Percentiles rank a stretch among this genome's conserved stretches.
Evolutionary conservation across 2,888 invertebrate species (phyloP).

Genomic region (Coenonympha glycerion): DNA sequence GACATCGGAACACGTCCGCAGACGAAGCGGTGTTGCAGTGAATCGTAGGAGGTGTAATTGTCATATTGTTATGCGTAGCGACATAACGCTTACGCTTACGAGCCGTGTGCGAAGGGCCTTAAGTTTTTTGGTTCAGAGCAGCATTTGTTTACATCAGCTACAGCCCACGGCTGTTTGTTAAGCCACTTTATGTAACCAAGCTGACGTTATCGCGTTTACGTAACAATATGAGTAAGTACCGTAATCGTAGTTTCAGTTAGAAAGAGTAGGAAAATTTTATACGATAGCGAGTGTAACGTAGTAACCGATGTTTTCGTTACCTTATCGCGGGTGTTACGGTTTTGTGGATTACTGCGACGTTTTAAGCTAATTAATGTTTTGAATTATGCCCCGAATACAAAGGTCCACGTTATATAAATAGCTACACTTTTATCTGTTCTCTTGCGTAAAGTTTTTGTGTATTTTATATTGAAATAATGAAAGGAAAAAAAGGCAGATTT

Average conservation of each 20-base stretch:
- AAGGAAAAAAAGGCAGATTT: no score
- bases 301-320: background rate
- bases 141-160: conserved; percentile 16
- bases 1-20: no score
- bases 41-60: no score
- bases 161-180: conserved; percentile 19
- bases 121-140: conserved; percentile 12
- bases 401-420: no score
- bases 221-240: conserved; percentile 14
- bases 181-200: conserved; percentile 17
- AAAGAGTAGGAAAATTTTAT: conserved; percentile 7
- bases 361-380: background rate
- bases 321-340: background rate
- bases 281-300: background rate
- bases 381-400: no score
- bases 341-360: background rate
- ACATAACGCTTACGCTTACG: no score
- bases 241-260: conserved; percentile 9
- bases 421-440: no score
- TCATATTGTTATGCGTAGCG: no score
- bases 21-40: no score
- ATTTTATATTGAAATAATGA: no score
- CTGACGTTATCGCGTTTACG: conserved; percentile 18
- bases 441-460: no score
- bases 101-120: no score